Evolutionary conservation across 2,888 invertebrate species (phyloP).

Genomic region (Scaptomyza flava): DNA sequence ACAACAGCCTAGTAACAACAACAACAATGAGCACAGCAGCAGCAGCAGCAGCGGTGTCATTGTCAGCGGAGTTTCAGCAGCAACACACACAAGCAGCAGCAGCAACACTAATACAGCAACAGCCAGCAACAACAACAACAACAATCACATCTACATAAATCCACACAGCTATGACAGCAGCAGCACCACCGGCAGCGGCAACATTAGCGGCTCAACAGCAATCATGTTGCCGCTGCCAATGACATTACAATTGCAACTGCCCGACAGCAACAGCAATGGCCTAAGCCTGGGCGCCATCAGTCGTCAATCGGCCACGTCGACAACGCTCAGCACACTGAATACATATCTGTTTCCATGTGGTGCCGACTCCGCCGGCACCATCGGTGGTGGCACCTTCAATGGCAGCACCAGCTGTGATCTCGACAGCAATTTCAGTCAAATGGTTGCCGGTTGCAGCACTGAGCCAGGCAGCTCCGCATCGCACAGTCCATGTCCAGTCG

Average conservation of each 20-base stretch:
- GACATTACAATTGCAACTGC: slow-evolving; percentile 35
- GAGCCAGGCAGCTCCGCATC: slow-evolving; percentile 55
- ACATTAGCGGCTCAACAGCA: slow-evolving; percentile 75
- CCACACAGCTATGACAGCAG: slow-evolving; percentile 83
- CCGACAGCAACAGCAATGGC: slow-evolving; percentile 42
- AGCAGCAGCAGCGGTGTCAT: slow-evolving; percentile 46
- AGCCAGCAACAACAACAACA: slow-evolving; percentile 61
- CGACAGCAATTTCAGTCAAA: slow-evolving; percentile 83
- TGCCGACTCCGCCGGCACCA: slow-evolving; percentile 76
- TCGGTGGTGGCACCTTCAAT: slow-evolving; percentile 74
- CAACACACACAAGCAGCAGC: slow-evolving; percentile 58
- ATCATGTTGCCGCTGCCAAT: slow-evolving; percentile 63
- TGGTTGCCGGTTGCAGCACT: slow-evolving; percentile 78
- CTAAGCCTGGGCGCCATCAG: slow-evolving; percentile 65
- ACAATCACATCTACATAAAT: slow-evolving; percentile 83
- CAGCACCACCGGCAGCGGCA: slow-evolving; percentile 70
- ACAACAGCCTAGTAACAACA: slow-evolving; percentile 43
- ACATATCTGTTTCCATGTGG: slow-evolving; percentile 84
- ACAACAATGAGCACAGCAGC: slow-evolving; percentile 30
- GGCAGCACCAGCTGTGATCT: slow-evolving; percentile 82
- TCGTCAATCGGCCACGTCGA: slow-evolving; percentile 72
- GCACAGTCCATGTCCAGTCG: slow-evolving; percentile 38
- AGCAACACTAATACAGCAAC: slow-evolving; percentile 41
- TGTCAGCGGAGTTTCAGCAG: slow-evolving; percentile 43
- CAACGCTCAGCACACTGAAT: slow-evolving; percentile 82